phyloP scores from a whole-genome alignment of 35 echinoderm and acorn worm genomes.

The Heliocidaris tuberculata region DNA sequence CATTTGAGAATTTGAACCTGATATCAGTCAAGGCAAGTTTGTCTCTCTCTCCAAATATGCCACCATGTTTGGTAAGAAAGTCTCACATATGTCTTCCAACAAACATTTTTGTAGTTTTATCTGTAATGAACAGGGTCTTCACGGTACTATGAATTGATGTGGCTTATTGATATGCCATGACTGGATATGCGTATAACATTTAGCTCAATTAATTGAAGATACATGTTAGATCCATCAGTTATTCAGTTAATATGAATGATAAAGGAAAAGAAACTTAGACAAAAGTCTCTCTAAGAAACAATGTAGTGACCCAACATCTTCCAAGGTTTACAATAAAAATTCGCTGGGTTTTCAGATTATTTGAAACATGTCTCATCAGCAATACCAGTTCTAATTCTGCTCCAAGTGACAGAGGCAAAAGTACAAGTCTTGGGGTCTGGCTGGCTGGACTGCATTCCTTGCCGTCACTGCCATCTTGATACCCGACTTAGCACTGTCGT shows the following conservation, averaged over 20 bases:
- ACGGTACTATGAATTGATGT: not conserved
- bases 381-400: not conserved
- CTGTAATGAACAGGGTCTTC: not conserved
- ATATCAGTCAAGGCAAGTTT: not conserved
- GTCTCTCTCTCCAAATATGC: not conserved
- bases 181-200: not conserved
- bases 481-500: slow-evolving; percentile 31
- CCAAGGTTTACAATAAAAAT: not conserved
- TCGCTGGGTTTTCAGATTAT: not conserved
- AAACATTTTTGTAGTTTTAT: not conserved
- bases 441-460: not conserved
- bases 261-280: no score
- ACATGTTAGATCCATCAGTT: no score
- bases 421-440: not conserved
- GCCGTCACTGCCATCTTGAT: not conserved
- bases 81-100: not conserved
- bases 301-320: no score
- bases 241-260: no score
- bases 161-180: not conserved
- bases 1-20: slow-evolving; percentile 17
- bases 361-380: not conserved
- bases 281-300: no score
- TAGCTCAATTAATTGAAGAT: no score
- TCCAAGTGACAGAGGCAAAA: not conserved
- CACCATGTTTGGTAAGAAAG: not conserved